Base-by-base conservation (phyloP, 2,113 vertebrate genomes). In the Caranx melampygus region DNA sequence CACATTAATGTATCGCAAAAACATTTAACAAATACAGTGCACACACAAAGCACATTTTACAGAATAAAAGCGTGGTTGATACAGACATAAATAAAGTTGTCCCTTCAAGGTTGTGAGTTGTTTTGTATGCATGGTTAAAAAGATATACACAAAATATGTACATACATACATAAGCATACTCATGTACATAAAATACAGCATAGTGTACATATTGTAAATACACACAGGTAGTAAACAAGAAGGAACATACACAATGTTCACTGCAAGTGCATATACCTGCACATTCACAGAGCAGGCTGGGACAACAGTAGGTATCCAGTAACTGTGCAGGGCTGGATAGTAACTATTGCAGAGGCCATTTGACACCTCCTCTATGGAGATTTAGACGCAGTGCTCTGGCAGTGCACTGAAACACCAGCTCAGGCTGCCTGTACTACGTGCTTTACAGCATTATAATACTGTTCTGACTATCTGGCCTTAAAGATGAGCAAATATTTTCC, bases 301-400 rank as follows among this genome's bases (percentile, higher is more conserved):
- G 61, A 70, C 62, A 76, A 73, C 73, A 72, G 82, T 68, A 75
- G 74, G 71, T 89, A 86, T 90, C 85, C 74, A 72, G 78, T 88
- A 54, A 75, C 86, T 81, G 57, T 55, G 81, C 77, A 75, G 74
- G 34, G 45, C 64, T 77, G 72, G 70, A 76, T 79, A 64, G 81
- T 81, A 82, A 75, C 75, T 86, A 40, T 91, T 89, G 90, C 91
- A 91, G 88, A 91, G 89, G 92, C 80, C 82, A 92, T 90, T 58
- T 80, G 89, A 92, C 82, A 90, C 90, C 86, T 59, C 66, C 65
- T 88, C 61, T 76, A 45, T 76, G 57, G 72, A 85, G 75, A 86
- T 69, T 73, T 72, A 87, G 88, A 77, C 31, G 85, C 72, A 65
- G 79, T 71, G 73, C 80, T 64, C 74, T 65, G 75, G 72, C 83